Conservation (phyloP, 2,888 invertebrate species). For the Diabrotica balteata region DNA sequence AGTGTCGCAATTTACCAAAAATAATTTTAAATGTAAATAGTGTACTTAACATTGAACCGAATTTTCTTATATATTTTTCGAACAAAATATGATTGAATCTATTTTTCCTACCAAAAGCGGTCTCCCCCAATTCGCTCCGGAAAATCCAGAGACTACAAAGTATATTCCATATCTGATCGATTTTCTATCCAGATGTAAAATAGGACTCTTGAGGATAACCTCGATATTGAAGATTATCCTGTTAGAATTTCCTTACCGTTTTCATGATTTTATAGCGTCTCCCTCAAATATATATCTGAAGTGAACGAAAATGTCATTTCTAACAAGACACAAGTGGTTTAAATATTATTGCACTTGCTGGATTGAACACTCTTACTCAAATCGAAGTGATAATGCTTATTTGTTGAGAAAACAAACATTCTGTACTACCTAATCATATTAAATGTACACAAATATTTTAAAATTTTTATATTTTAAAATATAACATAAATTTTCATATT, state of each 20-base stretch:
- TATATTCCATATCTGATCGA: conserved; percentile 30
- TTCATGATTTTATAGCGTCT: conserved; percentile 25
- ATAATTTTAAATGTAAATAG: background rate
- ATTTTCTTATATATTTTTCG: conserved; percentile 13
- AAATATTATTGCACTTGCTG: background rate
- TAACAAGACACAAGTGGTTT: conserved; percentile 15
- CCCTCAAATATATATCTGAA: conserved; percentile 15
- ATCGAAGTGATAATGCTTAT: too few relatives aligned
- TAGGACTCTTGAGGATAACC: conserved; percentile 31
- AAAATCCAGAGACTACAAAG: conserved; percentile 26
- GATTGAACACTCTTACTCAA: too few relatives aligned
- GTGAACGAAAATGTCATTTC: conserved; percentile 8
- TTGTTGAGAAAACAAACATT: too few relatives aligned
- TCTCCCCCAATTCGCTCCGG: conserved; percentile 13
- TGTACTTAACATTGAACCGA: conserved; percentile 1
- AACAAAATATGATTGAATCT: conserved; percentile 18
- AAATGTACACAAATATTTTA: too few relatives aligned
- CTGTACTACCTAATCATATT: too few relatives aligned
- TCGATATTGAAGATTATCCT: conserved; percentile 32
- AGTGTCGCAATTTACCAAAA: too few relatives aligned
- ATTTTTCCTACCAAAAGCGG: conserved; percentile 9
- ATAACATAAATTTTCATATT: too few relatives aligned
- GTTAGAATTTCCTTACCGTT: conserved; percentile 30
- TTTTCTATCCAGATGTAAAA: conserved; percentile 30
- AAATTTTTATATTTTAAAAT: too few relatives aligned